phyloP scores from a whole-genome alignment of 2,113 vertebrate species.

The Potamarius usumacintae region DNA sequence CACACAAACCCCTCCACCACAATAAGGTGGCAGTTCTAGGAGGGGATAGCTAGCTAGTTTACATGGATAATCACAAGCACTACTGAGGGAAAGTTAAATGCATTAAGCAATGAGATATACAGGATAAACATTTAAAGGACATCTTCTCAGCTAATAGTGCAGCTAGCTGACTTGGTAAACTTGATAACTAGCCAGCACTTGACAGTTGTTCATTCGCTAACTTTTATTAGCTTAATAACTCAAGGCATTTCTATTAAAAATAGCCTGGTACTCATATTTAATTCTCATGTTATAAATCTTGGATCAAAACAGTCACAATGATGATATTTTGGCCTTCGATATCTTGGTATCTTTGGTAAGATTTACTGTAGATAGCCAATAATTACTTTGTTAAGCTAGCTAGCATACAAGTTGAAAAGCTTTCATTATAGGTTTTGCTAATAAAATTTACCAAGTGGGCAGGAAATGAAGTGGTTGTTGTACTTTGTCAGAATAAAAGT shows the following conservation, averaged over 20 bases:
- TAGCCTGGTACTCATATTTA: background rate
- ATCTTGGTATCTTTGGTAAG: background rate
- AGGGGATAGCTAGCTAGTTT: background rate
- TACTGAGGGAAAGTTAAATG: background rate
- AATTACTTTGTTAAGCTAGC: background rate
- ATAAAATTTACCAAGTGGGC: background rate
- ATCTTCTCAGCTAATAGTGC: background rate
- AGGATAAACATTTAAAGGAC: background rate
- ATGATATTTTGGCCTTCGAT: background rate
- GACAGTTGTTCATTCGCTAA: background rate
- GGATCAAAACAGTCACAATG: background rate
- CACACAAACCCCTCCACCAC: no score
- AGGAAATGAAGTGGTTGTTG: background rate
- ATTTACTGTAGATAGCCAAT: background rate
- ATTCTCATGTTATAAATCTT: background rate
- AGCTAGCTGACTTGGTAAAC: background rate
- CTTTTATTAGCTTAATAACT: background rate
- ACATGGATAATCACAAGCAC: background rate
- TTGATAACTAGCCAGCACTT: background rate
- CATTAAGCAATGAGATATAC: background rate
- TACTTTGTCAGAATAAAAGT: background rate
- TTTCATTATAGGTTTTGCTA: background rate
- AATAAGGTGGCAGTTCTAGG: no score
- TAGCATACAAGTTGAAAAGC: background rate
- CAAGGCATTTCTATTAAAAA: background rate